Evolutionary conservation across 2,113 vertebrate genomes (phyloP).

Genomic region (Halichoeres trimaculatus): DNA sequence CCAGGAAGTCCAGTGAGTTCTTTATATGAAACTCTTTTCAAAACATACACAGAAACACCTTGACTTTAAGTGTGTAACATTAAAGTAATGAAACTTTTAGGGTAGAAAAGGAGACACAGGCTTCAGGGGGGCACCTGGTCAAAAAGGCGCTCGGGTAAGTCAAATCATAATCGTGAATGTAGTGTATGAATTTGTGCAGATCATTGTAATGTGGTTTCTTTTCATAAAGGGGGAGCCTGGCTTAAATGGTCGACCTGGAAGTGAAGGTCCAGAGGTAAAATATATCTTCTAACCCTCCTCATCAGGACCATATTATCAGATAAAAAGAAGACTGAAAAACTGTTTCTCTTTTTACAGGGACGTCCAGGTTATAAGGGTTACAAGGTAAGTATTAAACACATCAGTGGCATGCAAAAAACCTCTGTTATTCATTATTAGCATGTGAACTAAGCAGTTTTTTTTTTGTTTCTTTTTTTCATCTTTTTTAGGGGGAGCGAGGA

Average conservation of each 20-base stretch:
- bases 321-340: constrained; percentile 2
- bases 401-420: no score
- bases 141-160: constrained; percentile 75
- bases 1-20: constrained; percentile 86
- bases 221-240: constrained; percentile 84
- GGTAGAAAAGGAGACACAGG: constrained; percentile 80
- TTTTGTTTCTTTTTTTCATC: constrained; percentile 13
- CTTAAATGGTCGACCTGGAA: constrained; percentile 83
- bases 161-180: not conserved
- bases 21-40: not conserved
- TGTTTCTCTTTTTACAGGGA: constrained; percentile 77
- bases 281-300: not conserved
- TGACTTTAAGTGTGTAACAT: not conserved
- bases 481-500: constrained; percentile 85
- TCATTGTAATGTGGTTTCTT: not conserved
- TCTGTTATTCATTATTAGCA: no score
- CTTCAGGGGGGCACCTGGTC: constrained; percentile 64
- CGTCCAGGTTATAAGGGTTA: constrained; percentile 87
- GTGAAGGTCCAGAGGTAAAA: constrained; percentile 84
- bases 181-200: not conserved
- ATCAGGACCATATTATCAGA: not conserved
- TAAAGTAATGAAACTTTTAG: constrained; percentile 38
- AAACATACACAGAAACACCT: not conserved
- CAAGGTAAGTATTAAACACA: constrained; percentile 81
- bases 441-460: no score